Percentiles rank a stretch among this genome's conserved stretches.
Evolutionary conservation across 2,797 vertebrate genomes (phyloP).

Genomic region (Siniperca obscura): DNA sequence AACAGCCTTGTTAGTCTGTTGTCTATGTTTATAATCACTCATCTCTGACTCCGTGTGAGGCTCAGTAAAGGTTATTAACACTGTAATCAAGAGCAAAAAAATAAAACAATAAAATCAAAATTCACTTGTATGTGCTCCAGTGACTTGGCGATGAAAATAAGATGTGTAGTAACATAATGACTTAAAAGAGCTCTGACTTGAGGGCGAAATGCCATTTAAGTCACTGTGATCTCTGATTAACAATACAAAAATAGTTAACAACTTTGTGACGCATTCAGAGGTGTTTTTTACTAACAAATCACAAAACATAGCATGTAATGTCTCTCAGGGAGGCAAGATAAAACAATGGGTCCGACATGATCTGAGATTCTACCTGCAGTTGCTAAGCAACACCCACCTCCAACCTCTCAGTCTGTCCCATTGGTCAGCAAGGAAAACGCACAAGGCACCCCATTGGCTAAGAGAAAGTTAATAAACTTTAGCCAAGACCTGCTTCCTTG

Average conservation of each 20-base stretch:
- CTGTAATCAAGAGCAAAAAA: slow-evolving; percentile 15
- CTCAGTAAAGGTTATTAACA: slow-evolving; percentile 37
- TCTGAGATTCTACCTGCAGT: slow-evolving; percentile 90
- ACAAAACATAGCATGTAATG: slow-evolving; percentile 82
- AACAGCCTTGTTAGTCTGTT: slow-evolving; percentile 21
- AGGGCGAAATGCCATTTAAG: slow-evolving; percentile 60
- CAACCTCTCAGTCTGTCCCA: slow-evolving; percentile 83
- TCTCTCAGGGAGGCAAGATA: slow-evolving; percentile 83
- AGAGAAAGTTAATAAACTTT: slow-evolving; percentile 89
- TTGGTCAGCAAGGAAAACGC: slow-evolving; percentile 85
- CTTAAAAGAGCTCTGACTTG: slow-evolving; percentile 54
- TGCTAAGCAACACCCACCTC: slow-evolving; percentile 91
- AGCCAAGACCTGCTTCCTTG: slow-evolving; percentile 83
- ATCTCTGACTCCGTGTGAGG: slow-evolving; percentile 19
- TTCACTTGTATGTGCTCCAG: neutral
- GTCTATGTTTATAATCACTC: slow-evolving; percentile 34
- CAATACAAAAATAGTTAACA: slow-evolving; percentile 73
- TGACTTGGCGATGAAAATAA: slow-evolving; percentile 15
- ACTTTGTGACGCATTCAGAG: slow-evolving; percentile 79
- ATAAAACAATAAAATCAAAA: slow-evolving; percentile 20
- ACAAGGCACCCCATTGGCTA: slow-evolving; percentile 83
- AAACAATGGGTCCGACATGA: slow-evolving; percentile 88
- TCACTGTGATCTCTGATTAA: slow-evolving; percentile 66
- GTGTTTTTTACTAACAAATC: slow-evolving; percentile 77
- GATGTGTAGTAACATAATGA: slow-evolving; percentile 45